Evolutionary conservation across 2,113 vertebrate species (phyloP).

Genomic region (Dromas ardeola): DNA sequence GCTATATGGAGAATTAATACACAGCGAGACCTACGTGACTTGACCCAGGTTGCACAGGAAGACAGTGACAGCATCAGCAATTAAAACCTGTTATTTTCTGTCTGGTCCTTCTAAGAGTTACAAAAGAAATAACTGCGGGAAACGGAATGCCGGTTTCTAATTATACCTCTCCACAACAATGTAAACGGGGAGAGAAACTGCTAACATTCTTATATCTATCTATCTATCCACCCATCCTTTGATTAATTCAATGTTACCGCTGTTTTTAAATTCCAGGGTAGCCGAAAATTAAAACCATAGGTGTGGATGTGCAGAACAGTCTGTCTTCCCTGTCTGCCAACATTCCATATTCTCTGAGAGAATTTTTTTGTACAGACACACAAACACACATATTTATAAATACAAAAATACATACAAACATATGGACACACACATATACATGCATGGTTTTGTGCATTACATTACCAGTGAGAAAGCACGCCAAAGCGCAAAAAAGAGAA

Average conservation of each 20-base stretch:
- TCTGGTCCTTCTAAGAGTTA: neutral
- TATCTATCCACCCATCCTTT: neutral
- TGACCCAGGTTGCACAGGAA: neutral
- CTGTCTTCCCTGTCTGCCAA: neutral
- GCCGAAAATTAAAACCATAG: neutral
- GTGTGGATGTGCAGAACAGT: neutral
- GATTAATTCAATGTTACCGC: neutral
- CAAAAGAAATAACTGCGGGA: neutral
- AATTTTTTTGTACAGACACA: neutral
- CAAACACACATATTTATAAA: neutral
- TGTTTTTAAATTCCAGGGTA: neutral
- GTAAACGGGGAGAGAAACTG: neutral
- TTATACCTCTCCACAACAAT: neutral
- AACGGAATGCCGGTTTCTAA: neutral
- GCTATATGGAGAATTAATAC: neutral
- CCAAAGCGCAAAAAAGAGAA: neutral
- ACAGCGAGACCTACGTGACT: neutral
- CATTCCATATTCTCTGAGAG: neutral
- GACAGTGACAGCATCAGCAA: neutral
- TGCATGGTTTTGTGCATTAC: neutral
- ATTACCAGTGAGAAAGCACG: neutral
- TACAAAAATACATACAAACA: neutral
- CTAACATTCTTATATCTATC: neutral
- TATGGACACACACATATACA: neutral
- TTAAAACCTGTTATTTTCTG: constrained; percentile 5